phyloP scores from a whole-genome alignment of 2,113 vertebrate species.

The Perognathus longimembris region DNA sequence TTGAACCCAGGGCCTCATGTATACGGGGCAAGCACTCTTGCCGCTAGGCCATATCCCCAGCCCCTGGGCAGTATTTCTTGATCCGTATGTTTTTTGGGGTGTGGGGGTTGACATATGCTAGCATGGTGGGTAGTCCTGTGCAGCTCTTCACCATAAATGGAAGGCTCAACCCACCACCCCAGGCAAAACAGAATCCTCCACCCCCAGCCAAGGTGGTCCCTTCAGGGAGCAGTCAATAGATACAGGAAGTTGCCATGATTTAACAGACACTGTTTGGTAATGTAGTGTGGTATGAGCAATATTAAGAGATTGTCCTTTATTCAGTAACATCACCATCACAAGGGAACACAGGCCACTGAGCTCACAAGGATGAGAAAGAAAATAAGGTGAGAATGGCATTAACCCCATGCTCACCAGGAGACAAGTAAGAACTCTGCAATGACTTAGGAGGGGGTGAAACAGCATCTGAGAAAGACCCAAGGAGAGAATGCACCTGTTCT shows the following conservation, averaged over 20 bases:
- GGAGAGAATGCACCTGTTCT: conserved; percentile 78
- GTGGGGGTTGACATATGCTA: not conserved
- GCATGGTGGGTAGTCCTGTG: not conserved
- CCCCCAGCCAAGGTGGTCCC: not conserved
- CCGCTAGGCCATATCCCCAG: too few relatives aligned
- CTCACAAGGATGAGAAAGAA: not conserved
- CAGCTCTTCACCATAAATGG: not conserved
- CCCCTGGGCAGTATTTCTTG: not conserved
- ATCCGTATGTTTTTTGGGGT: not conserved
- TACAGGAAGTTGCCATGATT: not conserved
- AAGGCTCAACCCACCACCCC: not conserved
- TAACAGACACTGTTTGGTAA: not conserved
- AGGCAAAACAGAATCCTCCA: not conserved
- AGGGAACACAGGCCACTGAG: not conserved
- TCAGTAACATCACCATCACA: not conserved
- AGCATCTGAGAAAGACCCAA: conserved; percentile 33
- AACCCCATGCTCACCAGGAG: not conserved
- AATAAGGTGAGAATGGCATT: rapidly evolving
- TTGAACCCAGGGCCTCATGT: too few relatives aligned
- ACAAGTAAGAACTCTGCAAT: not conserved
- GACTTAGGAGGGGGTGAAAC: not conserved
- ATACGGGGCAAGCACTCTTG: too few relatives aligned
- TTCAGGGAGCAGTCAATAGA: not conserved
- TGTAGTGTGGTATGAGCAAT: not conserved
- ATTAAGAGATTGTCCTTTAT: not conserved